These are phyloP conservation scores for Yponomeuta plumbellus DNA, from an alignment of 2,888 invertebrate species.

Conservation along the genomic window DNA sequence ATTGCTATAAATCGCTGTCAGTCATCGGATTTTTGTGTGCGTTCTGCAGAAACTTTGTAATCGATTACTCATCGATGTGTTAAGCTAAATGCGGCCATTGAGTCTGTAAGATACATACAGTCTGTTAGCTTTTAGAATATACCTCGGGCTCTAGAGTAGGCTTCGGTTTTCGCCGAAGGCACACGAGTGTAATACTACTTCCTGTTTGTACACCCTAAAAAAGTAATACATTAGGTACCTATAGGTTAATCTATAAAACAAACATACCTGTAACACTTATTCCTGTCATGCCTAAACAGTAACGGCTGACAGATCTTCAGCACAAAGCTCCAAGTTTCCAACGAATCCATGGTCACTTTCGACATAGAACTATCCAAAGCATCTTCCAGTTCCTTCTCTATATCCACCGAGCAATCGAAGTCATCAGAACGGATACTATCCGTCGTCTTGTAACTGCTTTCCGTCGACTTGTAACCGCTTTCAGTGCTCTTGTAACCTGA, in stretches of 20 bases:
- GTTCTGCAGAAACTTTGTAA: too few species aligned
- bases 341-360: conserved; percentile 50
- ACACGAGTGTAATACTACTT: too few species aligned
- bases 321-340: conserved; percentile 68
- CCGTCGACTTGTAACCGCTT: conserved; percentile 33
- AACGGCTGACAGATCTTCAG: conserved; percentile 67
- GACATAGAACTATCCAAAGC: conserved; percentile 40
- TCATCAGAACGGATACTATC: conserved; percentile 25
- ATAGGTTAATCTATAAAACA: neutral
- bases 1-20: too few species aligned
- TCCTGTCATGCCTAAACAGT: conserved; percentile 62
- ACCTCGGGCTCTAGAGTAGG: too few species aligned
- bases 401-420: conserved; percentile 39
- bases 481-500: conserved; percentile 28
- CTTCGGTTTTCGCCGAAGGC: too few species aligned
- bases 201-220: too few species aligned
- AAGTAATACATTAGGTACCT: too few species aligned
- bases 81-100: too few species aligned
- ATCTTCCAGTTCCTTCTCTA: conserved; percentile 45
- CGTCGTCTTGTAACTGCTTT: conserved; percentile 14
- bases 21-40: too few species aligned
- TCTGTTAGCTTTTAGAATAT: too few species aligned
- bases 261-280: conserved; percentile 64
- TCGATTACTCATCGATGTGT: too few species aligned
- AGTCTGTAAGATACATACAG: too few species aligned